Evolutionary conservation across 2,888 invertebrate species (phyloP), one percentile per base, ranked within the genome.

Genomic region (Himalopsyche anomala): DNA sequence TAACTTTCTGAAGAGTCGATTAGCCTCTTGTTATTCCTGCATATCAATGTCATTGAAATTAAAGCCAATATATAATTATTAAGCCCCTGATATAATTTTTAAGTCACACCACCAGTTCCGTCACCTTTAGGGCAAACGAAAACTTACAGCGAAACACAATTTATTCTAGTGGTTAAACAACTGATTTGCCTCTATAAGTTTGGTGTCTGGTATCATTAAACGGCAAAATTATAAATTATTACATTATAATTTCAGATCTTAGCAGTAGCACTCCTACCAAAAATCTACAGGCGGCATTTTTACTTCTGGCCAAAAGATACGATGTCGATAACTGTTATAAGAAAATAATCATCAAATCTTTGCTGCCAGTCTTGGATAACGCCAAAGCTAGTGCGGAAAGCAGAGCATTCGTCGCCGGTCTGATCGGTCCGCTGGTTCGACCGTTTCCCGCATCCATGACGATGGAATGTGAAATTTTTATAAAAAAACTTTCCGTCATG

Each of bases 261-360:
- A 51, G 51, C 51, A 51, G 51, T 51, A 28, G 28, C 38, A 36
- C 40, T 40, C 2, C 28, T 12, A 74, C 45, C 8, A 84, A 81
- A 80, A 85, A 80, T 86, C 15, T 87, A 51, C 81, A 40, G 17
- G 42, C 82, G 12, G 87, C 89, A 19, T 88, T 89, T 83, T 6
- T 93, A 62, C 90, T 93, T 80, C 90, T 93, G 54, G 91, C 91
- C 11, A 93, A 93, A 89, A 91, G 93, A 2, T 90, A 91, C 19
- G 93, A 93, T 0, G 90, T 92, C 0, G 89, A 89, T n/a, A 93
- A 93, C 93, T 92, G 92, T 89, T 91, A 92, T 86, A 92, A 90
- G 56, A 90, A 92, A 87, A 91, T 93, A 17, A 90, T 93, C 1
- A 91, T 91, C 84, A 91, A 91, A 82, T 89, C 92, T 86, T 88